phyloP scores from a whole-genome alignment of 2,797 vertebrate species.

The Lophius americanus region DNA sequence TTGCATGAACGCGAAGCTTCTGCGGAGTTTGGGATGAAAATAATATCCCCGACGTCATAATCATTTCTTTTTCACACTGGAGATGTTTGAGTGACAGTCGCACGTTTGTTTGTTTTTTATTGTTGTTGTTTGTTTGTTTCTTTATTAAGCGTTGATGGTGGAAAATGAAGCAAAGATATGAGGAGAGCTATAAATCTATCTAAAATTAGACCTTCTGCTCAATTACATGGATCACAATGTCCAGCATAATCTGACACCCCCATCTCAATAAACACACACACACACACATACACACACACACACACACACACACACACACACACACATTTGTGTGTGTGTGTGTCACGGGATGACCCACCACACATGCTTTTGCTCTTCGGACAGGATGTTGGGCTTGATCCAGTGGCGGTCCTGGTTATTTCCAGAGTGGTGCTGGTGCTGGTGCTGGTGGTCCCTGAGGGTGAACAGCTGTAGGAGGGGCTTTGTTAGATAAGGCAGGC shows the following conservation, averaged over 20 bases:
- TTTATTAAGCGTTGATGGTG: background rate
- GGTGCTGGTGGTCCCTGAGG: conserved; percentile 14
- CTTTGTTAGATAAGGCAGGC: conserved; percentile 78
- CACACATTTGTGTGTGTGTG: no score
- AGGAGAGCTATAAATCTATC: background rate
- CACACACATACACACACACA: conserved; percentile 2
- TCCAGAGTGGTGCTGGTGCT: conserved; percentile 15
- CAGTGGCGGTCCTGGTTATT: conserved; percentile 20
- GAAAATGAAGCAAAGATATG: background rate
- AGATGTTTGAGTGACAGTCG: background rate
- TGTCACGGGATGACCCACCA: background rate
- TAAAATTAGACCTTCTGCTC: conserved; percentile 51
- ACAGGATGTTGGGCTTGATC: conserved; percentile 40
- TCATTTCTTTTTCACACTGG: no score
- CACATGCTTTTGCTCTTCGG: conserved; percentile 1
- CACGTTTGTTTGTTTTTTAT: no score
- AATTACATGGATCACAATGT: conserved; percentile 51
- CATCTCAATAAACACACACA: conserved; percentile 12
- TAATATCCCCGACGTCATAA: no score
- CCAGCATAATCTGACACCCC: conserved; percentile 12
- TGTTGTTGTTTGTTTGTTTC: background rate
- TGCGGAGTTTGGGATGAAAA: no score
- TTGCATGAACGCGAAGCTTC: no score
- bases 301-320: conserved; percentile 19
- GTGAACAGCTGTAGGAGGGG: conserved; percentile 71